Conservation (phyloP, 2,888 invertebrate species). For the Gymnoscelis rufifasciata region DNA sequence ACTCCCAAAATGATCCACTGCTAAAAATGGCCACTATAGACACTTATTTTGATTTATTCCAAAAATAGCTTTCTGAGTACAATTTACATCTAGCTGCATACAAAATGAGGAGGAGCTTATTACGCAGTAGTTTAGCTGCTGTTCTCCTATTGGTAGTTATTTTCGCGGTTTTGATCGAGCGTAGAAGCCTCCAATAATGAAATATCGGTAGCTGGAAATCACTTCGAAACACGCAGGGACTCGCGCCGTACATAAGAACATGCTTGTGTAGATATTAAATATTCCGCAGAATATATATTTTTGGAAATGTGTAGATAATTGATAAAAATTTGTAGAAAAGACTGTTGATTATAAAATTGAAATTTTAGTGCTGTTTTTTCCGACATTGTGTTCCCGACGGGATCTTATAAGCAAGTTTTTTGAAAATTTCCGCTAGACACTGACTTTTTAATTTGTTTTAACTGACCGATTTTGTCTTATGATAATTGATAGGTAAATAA, state of each 20-base stretch:
- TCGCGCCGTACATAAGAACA: neutral
- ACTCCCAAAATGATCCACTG: neutral
- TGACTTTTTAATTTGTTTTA: too few species aligned
- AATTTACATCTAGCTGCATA: slow-evolving; percentile 1
- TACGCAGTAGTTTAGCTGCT: neutral
- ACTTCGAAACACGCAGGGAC: neutral
- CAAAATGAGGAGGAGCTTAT: slow-evolving; percentile 8
- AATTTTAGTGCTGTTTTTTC: too few species aligned
- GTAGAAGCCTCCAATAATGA: neutral
- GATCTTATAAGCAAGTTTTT: too few species aligned
- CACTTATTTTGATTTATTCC: neutral
- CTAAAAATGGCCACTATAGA: neutral
- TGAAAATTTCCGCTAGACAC: too few species aligned
- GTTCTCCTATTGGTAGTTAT: slow-evolving; percentile 3
- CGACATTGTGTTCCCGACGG: too few species aligned
- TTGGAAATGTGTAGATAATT: too few species aligned
- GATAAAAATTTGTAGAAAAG: too few species aligned
- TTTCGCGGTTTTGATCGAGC: neutral
- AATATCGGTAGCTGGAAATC: slow-evolving; percentile 2
- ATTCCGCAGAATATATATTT: too few species aligned
- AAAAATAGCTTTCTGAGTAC: neutral
- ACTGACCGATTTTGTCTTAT: too few species aligned
- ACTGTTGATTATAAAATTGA: too few species aligned
- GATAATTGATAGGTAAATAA: too few species aligned
- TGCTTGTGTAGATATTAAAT: too few species aligned